Evolutionary conservation across 35 echinoderm and acorn worm species (phyloP).

Genomic region (Hemicentrotus pulcherrimus): DNA sequence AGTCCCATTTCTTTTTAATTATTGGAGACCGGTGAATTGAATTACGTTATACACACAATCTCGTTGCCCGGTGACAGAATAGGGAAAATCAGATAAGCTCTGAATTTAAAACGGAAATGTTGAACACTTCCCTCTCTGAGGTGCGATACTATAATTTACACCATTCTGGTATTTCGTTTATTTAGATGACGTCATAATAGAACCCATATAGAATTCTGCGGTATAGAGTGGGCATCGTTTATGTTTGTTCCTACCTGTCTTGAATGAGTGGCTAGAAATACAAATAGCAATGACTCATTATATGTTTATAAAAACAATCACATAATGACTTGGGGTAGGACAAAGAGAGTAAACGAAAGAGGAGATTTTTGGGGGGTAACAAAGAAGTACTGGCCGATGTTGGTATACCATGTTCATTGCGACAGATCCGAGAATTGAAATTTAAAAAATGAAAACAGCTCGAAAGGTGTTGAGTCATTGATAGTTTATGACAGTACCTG

Average conservation of each 20-base stretch:
- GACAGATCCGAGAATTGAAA: no score
- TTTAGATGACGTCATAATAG: background rate
- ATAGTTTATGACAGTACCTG: no score
- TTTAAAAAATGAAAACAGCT: no score
- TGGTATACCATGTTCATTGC: no score
- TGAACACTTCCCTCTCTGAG: background rate
- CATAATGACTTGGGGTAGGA: background rate
- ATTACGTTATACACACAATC: no score
- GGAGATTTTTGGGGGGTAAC: no score
- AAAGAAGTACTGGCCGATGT: no score
- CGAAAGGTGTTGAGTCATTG: no score
- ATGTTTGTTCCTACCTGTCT: background rate
- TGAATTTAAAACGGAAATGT: background rate
- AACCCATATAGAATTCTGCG: background rate
- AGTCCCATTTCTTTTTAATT: no score
- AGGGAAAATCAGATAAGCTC: background rate
- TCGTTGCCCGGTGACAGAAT: no score
- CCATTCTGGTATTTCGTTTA: background rate
- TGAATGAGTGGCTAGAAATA: background rate
- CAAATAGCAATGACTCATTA: background rate
- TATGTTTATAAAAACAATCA: background rate
- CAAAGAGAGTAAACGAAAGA: background rate
- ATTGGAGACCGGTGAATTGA: no score
- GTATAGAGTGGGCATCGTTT: background rate
- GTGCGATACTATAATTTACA: background rate